phyloP scores from a whole-genome alignment of 2,888 invertebrate genomes.

The Sylvicola fuscatus region DNA sequence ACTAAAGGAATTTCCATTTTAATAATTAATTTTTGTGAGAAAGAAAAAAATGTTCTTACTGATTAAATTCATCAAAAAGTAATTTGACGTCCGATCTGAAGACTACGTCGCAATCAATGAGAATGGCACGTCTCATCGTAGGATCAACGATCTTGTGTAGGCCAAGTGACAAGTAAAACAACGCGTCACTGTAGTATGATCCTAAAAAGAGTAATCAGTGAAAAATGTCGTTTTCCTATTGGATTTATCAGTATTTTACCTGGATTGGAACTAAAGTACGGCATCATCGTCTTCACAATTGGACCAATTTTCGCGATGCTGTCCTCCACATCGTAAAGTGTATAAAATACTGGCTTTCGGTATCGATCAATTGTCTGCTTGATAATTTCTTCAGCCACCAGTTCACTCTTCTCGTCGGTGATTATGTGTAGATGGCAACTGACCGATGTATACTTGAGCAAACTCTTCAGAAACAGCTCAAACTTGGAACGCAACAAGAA shows the following conservation, averaged over 20 bases:
- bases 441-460: constrained; percentile 22
- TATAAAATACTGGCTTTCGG: constrained; percentile 26
- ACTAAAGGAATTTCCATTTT: constrained; percentile 14
- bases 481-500: constrained; percentile 22
- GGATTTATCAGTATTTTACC: constrained; percentile 24
- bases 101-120: constrained; percentile 60
- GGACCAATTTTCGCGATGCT: constrained; percentile 35
- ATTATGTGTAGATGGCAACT: constrained; percentile 37
- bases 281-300: constrained; percentile 43
- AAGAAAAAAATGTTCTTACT: constrained; percentile 16
- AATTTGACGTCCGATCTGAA: constrained; percentile 44
- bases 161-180: constrained; percentile 59
- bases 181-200: constrained; percentile 55
- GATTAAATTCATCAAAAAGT: constrained; percentile 43
- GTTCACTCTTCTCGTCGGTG: constrained; percentile 34
- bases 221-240: constrained; percentile 12
- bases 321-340: constrained; percentile 38
- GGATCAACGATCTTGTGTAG: constrained; percentile 44
- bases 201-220: constrained; percentile 23
- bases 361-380: constrained; percentile 21
- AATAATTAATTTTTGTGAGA: constrained; percentile 1
- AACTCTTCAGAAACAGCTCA: constrained; percentile 20
- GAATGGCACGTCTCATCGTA: constrained; percentile 36
- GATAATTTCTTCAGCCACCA: constrained; percentile 30
- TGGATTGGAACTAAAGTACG: constrained; percentile 47